Base-by-base conservation (phyloP, 53 echinoderm and acorn worm species). In the Pentamera pediparva region DNA sequence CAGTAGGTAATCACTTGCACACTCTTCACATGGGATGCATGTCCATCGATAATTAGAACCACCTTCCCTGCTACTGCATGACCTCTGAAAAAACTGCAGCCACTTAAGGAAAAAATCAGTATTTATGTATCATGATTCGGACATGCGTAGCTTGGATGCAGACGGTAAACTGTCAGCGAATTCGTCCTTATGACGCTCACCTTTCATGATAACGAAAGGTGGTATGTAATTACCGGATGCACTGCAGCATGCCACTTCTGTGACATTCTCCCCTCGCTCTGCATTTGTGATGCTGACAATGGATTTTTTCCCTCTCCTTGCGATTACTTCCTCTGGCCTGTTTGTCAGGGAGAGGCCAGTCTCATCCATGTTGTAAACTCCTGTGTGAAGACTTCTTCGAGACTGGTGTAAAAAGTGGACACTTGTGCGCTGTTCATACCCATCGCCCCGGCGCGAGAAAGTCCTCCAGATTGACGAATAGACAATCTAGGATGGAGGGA, bases 341-440 rank as follows among this genome's bases (percentile, higher is more conserved):
- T 76, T 86, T 22, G 75, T 76, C 77, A 81, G 56, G 0, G 81
- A 30, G 7, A 52, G 76, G 25, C 86, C 81, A 2, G 81, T 56
- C 49, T 85, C 86, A 38, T 85, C 81, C 5, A 85, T 60, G 67
- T 85, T 85, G 33, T 75, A 85, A 3, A 80, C 35, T 86, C 86
- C 6, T 70, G 32, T 37, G 74, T 80, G 48, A 69, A 45, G 30
- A 86, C 34, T 27, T 27, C 54, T 32, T 67, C 78, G 20, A 83
- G 77, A 28, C 36, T 56, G 39, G 59, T 43, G 31, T 69, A 79
- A 56, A 65, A 65, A 40, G 32, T 79, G 26, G 20, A 27, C 35
- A 79, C 79, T 65, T 39, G 58, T 18, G 24, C 26, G 38, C 61
- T 77, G 57, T 77, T 83, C 83, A 83, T 77, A 56, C 83, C 77